Evolutionary conservation across 2,113 vertebrate species (phyloP).

Genomic region (Oncorhynchus clarkii): DNA sequence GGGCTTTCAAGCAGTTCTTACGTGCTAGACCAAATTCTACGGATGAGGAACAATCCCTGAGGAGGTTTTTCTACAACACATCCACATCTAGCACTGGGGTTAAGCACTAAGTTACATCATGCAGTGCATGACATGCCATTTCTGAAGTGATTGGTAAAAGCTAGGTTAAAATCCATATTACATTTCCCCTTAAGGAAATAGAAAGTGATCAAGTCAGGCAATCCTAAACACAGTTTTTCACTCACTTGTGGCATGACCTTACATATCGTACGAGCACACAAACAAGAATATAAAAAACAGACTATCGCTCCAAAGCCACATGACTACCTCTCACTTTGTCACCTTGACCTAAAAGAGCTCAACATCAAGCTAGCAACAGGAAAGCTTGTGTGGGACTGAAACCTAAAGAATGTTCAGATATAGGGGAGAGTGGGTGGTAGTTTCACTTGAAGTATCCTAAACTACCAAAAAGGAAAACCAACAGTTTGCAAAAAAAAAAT

Average conservation of each 20-base stretch:
- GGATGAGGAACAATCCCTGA: constrained; percentile 70
- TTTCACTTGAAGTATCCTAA: constrained; percentile 13
- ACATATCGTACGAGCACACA: not conserved
- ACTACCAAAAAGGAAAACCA: constrained; percentile 45
- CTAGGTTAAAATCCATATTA: constrained; percentile 47
- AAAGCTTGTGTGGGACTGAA: not conserved
- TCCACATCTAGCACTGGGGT: constrained; percentile 66
- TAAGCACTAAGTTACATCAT: constrained; percentile 70
- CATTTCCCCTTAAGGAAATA: constrained; percentile 17
- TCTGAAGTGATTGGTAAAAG: constrained; percentile 63
- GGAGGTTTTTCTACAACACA: constrained; percentile 70
- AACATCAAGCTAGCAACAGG: constrained; percentile 45
- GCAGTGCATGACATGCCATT: constrained; percentile 66
- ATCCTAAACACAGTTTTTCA: not conserved
- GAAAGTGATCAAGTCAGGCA: not conserved
- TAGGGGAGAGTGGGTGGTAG: not conserved
- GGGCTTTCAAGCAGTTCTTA: constrained; percentile 57
- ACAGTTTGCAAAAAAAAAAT: constrained; percentile 37
- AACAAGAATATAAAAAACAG: not conserved
- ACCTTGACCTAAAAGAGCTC: constrained; percentile 27
- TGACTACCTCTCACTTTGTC: constrained; percentile 24
- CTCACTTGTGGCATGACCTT: not conserved
- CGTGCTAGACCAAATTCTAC: constrained; percentile 59
- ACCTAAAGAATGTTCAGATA: not conserved
- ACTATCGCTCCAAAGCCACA: constrained; percentile 37